phyloP scores from a whole-genome alignment of 2,113 vertebrate species.

The Tichodroma muraria region DNA sequence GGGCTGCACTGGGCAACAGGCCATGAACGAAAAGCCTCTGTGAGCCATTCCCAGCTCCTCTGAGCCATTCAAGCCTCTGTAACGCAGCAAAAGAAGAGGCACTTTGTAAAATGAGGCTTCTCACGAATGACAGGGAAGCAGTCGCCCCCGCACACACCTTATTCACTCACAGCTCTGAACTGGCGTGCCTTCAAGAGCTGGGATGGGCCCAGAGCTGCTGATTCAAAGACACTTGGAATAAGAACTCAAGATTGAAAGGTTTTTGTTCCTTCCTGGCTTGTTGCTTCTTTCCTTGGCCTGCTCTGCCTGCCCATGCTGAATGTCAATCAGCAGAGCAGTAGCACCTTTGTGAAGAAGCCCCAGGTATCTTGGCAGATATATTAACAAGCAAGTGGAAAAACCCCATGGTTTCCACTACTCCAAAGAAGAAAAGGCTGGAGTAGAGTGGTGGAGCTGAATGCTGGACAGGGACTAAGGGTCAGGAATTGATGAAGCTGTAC shows the following conservation, averaged over 20 bases:
- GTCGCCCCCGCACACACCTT: conserved; percentile 34
- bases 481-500: neutral
- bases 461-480: neutral
- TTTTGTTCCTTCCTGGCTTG: conserved; percentile 20
- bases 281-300: neutral
- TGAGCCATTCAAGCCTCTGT: neutral
- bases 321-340: neutral
- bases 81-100: neutral
- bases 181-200: conserved; percentile 30
- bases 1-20: neutral
- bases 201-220: conserved; percentile 31
- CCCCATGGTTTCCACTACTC: neutral
- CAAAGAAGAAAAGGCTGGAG: neutral
- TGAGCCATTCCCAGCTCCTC: neutral
- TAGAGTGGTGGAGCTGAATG: neutral
- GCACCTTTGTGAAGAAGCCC: neutral
- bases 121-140: conserved; percentile 34
- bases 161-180: conserved; percentile 11
- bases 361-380: neutral
- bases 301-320: conserved; percentile 17
- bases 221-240: conserved; percentile 29
- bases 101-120: conserved; percentile 12
- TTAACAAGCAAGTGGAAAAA: neutral
- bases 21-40: neutral
- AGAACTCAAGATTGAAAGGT: neutral